A percentile compares a stretch with the other conserved stretches of the same genome.
These are phyloP conservation scores for Leptonema lineaticorne DNA, from an alignment of 1,140 invertebrate species.

Conservation along the genomic window DNA sequence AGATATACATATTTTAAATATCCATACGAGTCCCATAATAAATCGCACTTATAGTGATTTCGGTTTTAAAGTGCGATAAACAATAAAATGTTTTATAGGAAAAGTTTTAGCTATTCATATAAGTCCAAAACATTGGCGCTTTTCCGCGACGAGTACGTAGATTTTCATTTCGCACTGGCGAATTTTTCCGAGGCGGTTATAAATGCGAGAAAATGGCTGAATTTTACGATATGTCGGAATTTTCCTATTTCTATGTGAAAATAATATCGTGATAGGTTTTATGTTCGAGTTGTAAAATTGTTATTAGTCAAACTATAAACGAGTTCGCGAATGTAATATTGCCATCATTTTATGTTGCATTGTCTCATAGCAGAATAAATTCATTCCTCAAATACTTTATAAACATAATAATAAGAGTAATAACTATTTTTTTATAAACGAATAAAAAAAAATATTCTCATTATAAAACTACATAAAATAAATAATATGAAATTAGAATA, in stretches of 20 bases:
- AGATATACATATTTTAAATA: too few relatives aligned
- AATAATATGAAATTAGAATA: too few relatives aligned
- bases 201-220: background rate
- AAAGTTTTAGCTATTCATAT: slow-evolving; percentile 7
- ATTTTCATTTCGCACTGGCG: background rate
- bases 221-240: background rate
- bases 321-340: too few relatives aligned
- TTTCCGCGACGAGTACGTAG: background rate
- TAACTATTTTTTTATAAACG: too few relatives aligned
- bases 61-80: slow-evolving; percentile 2
- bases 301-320: too few relatives aligned
- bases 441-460: too few relatives aligned
- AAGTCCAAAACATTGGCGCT: slow-evolving; percentile 7
- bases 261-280: background rate
- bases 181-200: background rate
- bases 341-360: too few relatives aligned
- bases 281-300: background rate
- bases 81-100: slow-evolving; percentile 7
- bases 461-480: too few relatives aligned
- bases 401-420: too few relatives aligned
- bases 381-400: too few relatives aligned
- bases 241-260: background rate
- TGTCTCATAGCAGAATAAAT: background rate
- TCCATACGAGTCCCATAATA: too few relatives aligned
- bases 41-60: background rate